Base-by-base conservation (phyloP, 2,113 vertebrate genomes). In the Zosterops lateralis region DNA sequence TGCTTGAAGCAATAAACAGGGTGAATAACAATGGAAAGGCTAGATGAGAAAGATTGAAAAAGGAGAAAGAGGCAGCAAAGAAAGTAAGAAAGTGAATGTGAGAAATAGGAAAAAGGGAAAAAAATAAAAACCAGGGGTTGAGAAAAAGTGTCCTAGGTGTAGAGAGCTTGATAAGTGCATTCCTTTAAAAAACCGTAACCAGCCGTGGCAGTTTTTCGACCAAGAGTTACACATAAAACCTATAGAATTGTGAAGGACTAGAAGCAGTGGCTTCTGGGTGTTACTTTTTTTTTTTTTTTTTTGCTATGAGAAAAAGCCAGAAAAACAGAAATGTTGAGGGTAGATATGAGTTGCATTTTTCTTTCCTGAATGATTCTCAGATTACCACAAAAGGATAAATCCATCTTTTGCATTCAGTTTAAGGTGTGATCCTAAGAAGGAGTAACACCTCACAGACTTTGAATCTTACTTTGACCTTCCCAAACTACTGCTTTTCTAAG, bases 1-100 rank as follows among this genome's bases (percentile, higher is more conserved):
- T 98, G 98, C 99, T 98, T 96, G 97, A 98, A 98, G 98, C 98
- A 98, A 98, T 98, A 98, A 99, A 98, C 98, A 95, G 98, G 97
- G 98, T 98, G 98, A 98, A 98, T 99, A 98, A 98, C 99, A 98
- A 98, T 98, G 97, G 98, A 98, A 97, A 97, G 96, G 96, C 97
- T 74, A 95, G 97, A 97, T 93, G 97, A 97, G 98, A 98, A 97
- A 98, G 97, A 97, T 95, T 97, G 97, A 97, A 97, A 97, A 96
- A 96, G 90, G 94, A 94, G 97, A 96, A 96, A 92, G 97, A 97
- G 97, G 97, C 97, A 87, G 96, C 86, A 54, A 79, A 94, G 97
- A 94, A 96, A 97, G 98, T 92, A 87, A 94, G 97, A 97, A 97
- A 98, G 96, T 96, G 96, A 95, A 81, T 58, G 96, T 93, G 95